These are phyloP conservation scores for Pachliopta kotzebuea DNA, from an alignment of 2,888 invertebrate species.

Conservation along the genomic window DNA sequence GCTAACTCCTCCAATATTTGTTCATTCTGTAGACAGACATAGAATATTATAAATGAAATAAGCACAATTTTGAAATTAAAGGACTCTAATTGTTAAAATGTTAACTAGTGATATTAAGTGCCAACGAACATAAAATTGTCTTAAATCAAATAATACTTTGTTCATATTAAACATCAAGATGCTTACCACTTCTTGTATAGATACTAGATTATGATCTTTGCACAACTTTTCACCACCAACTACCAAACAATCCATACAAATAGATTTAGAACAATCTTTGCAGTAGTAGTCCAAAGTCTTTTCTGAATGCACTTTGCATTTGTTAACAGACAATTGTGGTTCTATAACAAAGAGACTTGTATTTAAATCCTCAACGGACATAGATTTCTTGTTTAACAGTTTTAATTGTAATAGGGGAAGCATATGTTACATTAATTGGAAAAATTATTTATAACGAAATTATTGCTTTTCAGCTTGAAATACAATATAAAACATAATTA, in stretches of 20 bases:
- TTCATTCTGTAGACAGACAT: conserved; percentile 65
- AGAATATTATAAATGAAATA: not conserved
- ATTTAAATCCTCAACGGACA: not conserved
- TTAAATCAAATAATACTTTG: no score
- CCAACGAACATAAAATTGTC: no score
- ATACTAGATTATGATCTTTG: conserved; percentile 62
- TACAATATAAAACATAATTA: no score
- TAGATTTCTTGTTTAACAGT: no score
- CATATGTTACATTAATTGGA: not conserved
- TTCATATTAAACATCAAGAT: conserved; percentile 15
- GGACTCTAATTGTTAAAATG: no score
- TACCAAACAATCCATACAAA: conserved; percentile 71
- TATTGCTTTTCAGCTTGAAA: no score
- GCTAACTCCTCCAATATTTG: conserved; percentile 50
- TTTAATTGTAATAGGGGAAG: not conserved
- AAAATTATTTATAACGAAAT: not conserved
- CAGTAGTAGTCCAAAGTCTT: conserved; percentile 67
- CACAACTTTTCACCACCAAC: conserved; percentile 68
- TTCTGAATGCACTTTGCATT: conserved; percentile 55
- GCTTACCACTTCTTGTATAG: conserved; percentile 66
- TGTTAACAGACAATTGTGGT: conserved; percentile 36
- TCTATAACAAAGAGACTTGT: conserved; percentile 37
- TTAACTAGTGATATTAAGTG: no score
- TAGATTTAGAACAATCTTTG: conserved; percentile 57
- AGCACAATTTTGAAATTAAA: not conserved